Percentiles rank a stretch among this genome's conserved stretches.
phyloP scores from a whole-genome alignment of 1,140 invertebrate genomes.

The Drosophila ogumai region DNA sequence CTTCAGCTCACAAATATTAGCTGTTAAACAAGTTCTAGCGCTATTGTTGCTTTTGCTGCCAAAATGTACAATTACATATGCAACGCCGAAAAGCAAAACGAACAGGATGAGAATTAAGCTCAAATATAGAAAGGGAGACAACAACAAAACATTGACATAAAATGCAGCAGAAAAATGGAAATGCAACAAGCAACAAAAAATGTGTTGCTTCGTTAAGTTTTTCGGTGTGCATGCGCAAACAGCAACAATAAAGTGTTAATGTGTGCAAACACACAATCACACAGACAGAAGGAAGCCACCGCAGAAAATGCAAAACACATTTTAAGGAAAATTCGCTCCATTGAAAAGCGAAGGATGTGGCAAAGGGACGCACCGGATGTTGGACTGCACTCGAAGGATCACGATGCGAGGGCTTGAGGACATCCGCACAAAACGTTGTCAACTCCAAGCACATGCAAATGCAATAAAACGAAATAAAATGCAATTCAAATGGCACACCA shows the following conservation, averaged over 20 bases:
- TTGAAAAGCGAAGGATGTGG: conserved; percentile 17
- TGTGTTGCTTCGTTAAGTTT: conserved; percentile 78
- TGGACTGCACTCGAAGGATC: conserved; percentile 19
- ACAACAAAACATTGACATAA: conserved; percentile 41
- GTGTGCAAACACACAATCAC: conserved; percentile 45
- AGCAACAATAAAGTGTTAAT: conserved; percentile 66
- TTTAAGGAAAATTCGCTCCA: conserved; percentile 31
- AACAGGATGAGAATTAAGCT: conserved; percentile 24
- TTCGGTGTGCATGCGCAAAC: conserved; percentile 64
- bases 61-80: conserved; percentile 70
- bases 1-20: conserved; percentile 50
- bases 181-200: conserved; percentile 68
- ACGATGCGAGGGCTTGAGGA: conserved; percentile 30
- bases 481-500: conserved; percentile 30
- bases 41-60: conserved; percentile 26
- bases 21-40: conserved; percentile 50
- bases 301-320: conserved; percentile 77
- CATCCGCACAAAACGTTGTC: conserved; percentile 20
- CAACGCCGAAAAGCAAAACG: conserved; percentile 56
- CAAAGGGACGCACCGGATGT: conserved; percentile 27
- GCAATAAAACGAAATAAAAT: conserved; percentile 67
- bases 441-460: conserved; percentile 58
- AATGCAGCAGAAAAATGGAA: conserved; percentile 54
- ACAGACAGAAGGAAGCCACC: conserved; percentile 34
- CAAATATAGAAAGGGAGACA: conserved; percentile 14